phyloP scores from a whole-genome alignment of 2,113 vertebrate genomes.

The Pomatostomus ruficeps region DNA sequence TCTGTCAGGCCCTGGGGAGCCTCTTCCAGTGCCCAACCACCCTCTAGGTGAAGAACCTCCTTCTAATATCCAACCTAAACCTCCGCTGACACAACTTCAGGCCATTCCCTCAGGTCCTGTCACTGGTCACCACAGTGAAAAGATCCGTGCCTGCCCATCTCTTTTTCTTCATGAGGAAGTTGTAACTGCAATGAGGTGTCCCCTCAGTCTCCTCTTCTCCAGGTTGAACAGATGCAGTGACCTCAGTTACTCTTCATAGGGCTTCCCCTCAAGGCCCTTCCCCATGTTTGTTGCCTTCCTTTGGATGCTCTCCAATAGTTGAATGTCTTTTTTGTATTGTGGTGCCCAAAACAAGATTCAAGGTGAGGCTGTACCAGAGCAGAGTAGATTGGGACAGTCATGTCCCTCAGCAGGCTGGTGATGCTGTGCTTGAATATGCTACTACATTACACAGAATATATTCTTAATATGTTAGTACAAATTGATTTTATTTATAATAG shows the following conservation, averaged over 20 bases:
- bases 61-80: not conserved
- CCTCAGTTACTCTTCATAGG: fast-evolving
- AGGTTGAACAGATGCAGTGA: not conserved
- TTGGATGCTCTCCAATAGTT: not conserved
- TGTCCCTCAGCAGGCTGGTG: fast-evolving
- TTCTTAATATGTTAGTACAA: not conserved
- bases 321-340: not conserved
- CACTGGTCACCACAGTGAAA: not conserved
- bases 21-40: fast-evolving
- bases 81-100: not conserved
- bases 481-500: not conserved
- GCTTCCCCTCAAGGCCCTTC: not conserved
- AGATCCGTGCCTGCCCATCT: not conserved
- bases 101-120: not conserved
- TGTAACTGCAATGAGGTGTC: not conserved
- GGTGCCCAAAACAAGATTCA: not conserved
- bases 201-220: not conserved
- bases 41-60: fast-evolving
- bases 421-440: not conserved
- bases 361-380: not conserved
- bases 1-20: not conserved
- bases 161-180: not conserved
- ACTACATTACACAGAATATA: not conserved
- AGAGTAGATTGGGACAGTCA: not conserved
- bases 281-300: not conserved